Base-by-base conservation (phyloP, 1,140 invertebrate species). In the Limonius californicus region DNA sequence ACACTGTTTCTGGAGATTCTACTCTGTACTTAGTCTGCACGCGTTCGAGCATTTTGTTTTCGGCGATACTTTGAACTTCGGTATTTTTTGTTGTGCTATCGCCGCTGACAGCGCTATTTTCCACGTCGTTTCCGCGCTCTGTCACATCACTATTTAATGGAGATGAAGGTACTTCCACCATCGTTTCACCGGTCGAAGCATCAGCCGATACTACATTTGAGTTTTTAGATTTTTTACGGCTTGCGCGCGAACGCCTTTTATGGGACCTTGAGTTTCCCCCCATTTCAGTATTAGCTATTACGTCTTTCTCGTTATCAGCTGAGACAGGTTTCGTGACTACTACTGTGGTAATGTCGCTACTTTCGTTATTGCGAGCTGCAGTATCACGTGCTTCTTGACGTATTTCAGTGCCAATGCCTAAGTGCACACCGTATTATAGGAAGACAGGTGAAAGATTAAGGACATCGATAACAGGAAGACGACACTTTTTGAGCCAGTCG, bases 1-100 rank as follows among this genome's bases (percentile, higher is more conserved):
- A 67, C 9, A 66, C 30, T 53, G 68, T 60, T 66, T 80, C 76
- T 35, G 82, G 82, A 65, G 78, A 77, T 77, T 83, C 81, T 2
- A 83, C 82, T 32, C 66, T 61, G 54, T 72, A 74, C 50, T 70
- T 64, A 12, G 16, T 43, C 19, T 59, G 39, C 14, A 23, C 2
- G 4, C 23, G 30, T 12, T 68, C 59, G 30, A 62, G 55, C 1
- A 64, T 19, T 58, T 61, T 59, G 15, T 50, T 50, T 7, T 50
- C 45, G 2, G 2, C 1, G 20, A 50, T 50, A 21, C 45, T 50
- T 50, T 50, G 16, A 50, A 50, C 14, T 50, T 39, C 35, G n/a
- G 35, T 12, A 18, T 50, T 50, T 50, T 50, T 18, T 2, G 16
- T 50, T 2, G 35, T 2, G n/a, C n/a, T 39, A 39, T 39, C 35